Conservation (phyloP, 2,797 vertebrate species). For the Lateolabrax maculatus region DNA sequence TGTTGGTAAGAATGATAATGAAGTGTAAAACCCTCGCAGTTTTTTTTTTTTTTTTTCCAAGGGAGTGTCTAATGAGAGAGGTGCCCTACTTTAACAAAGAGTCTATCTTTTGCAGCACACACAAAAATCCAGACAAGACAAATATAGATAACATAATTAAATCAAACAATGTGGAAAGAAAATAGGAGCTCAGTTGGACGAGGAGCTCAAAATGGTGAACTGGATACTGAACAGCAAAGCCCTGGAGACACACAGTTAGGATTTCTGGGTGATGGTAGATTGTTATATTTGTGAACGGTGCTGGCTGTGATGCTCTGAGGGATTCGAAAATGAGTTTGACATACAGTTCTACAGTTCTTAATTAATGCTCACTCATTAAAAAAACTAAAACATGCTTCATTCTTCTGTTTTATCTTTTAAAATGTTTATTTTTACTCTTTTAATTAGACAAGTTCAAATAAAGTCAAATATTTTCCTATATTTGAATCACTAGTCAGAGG, state of each 20-base stretch:
- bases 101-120: slow-evolving; percentile 65
- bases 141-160: slow-evolving; percentile 83
- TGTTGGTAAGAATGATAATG: slow-evolving; percentile 76
- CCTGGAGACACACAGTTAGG: slow-evolving; percentile 53
- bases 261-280: slow-evolving; percentile 64
- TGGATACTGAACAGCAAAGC: slow-evolving; percentile 69
- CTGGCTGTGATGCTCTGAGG: slow-evolving; percentile 54
- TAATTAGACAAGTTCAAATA: slow-evolving; percentile 37
- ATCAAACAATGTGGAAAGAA: slow-evolving; percentile 75
- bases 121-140: slow-evolving; percentile 76
- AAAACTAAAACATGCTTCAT: neutral
- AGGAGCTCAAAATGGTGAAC: slow-evolving; percentile 66
- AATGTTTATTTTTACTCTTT: slow-evolving; percentile 32
- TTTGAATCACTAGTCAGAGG: neutral
- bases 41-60: slow-evolving; percentile 46
- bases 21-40: slow-evolving; percentile 69
- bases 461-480: slow-evolving; percentile 5
- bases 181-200: slow-evolving; percentile 53
- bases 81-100: slow-evolving; percentile 81
- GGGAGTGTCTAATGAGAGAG: slow-evolving; percentile 77
- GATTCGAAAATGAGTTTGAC: slow-evolving; percentile 59
- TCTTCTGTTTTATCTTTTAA: slow-evolving; percentile 39
- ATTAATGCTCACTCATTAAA: slow-evolving; percentile 48
- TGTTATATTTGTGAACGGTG: slow-evolving; percentile 65
- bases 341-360: slow-evolving; percentile 54